phyloP scores from a whole-genome alignment of 92 coral and sea anemone species.

The Phymanthus crucifer region DNA sequence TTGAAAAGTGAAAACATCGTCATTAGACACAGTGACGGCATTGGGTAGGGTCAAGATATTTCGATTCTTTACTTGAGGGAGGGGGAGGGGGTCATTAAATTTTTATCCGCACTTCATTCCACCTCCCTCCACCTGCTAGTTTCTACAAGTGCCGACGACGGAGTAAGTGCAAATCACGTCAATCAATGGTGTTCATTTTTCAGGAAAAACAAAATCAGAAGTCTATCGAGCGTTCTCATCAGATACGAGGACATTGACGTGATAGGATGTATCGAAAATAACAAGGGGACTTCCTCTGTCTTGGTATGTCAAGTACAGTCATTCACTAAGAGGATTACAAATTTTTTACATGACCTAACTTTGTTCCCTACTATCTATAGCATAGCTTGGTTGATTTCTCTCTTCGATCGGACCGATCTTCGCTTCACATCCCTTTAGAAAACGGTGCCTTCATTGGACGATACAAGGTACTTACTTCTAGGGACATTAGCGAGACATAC shows the following conservation, averaged over 20 bases:
- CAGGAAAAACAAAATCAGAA: conserved; percentile 16
- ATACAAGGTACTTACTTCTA: conserved; percentile 15
- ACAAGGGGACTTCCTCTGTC: neutral
- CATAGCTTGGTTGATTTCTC: conserved; percentile 7
- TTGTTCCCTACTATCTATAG: neutral
- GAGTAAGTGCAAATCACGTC: too few species aligned
- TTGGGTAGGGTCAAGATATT: too few species aligned
- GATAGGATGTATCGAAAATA: conserved; percentile 10
- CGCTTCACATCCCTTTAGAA: conserved; percentile 17
- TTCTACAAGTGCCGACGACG: too few species aligned
- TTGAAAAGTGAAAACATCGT: too few species aligned
- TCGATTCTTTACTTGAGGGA: too few species aligned
- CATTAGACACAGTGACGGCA: too few species aligned
- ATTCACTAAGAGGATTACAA: neutral
- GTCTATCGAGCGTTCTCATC: conserved; percentile 13
- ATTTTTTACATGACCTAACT: neutral
- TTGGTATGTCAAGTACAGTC: neutral
- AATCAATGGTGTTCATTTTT: neutral
- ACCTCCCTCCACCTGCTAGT: too few species aligned
- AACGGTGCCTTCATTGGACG: conserved; percentile 18
- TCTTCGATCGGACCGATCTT: conserved; percentile 23
- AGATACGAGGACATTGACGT: conserved; percentile 27
- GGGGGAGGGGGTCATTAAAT: too few species aligned
- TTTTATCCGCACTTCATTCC: too few species aligned
- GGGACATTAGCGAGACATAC: too few species aligned